A percentile compares a stretch with the other conserved stretches of the same genome.
Evolutionary conservation across 2,797 vertebrate species (phyloP).

Genomic region (Ptychadena robeensis): DNA sequence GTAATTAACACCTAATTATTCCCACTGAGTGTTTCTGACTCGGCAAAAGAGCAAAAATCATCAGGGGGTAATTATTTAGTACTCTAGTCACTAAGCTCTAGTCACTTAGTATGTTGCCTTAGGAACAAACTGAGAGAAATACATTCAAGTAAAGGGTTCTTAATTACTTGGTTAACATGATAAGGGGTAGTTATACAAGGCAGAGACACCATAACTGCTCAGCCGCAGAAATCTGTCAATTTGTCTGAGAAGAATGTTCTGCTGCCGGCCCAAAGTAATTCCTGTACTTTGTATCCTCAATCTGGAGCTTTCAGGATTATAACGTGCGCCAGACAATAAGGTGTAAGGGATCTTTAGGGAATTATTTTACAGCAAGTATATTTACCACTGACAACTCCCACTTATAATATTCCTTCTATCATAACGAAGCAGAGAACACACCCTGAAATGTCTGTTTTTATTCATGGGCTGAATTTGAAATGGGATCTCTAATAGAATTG

Average conservation of each 20-base stretch:
- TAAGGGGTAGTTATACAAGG: conserved; percentile 59
- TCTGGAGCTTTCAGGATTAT: conserved; percentile 44
- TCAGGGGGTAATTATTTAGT: conserved; percentile 63
- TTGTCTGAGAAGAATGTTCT: conserved; percentile 56
- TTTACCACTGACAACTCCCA: conserved; percentile 7
- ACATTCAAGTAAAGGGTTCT: conserved; percentile 59
- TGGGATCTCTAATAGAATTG: too few species aligned
- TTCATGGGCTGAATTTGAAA: too few species aligned
- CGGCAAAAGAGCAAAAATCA: conserved; percentile 63
- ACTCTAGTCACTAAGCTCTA: conserved; percentile 61
- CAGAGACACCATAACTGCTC: conserved; percentile 58
- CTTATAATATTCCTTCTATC: conserved; percentile 6
- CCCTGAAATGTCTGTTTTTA: too few species aligned
- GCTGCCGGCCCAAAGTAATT: conserved; percentile 52
- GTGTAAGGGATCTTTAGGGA: background rate
- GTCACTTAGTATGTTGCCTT: conserved; percentile 63
- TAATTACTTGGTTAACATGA: conserved; percentile 62
- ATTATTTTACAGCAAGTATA: background rate
- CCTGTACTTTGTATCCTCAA: conserved; percentile 39
- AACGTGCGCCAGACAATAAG: conserved; percentile 7
- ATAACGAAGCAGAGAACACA: background rate
- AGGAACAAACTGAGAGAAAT: conserved; percentile 59
- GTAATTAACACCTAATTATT: conserved; percentile 62
- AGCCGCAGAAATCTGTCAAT: conserved; percentile 54
- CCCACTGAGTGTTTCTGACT: conserved; percentile 61